Evolutionary conservation across 1,140 invertebrate species (phyloP).

Genomic region (Ganaspis sp.): DNA sequence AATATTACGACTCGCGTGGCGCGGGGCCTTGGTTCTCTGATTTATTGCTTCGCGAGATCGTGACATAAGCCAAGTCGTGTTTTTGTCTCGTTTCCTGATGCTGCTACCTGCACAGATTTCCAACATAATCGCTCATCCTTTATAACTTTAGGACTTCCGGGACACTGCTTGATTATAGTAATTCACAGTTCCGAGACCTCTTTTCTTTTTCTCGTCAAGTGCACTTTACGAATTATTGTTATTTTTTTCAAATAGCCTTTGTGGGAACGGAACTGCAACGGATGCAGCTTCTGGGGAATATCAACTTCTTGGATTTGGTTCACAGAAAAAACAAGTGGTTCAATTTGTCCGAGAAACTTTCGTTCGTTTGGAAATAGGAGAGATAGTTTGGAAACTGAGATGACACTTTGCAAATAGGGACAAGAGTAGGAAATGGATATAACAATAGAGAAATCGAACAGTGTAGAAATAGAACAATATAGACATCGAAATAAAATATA

Average conservation of each 20-base stretch:
- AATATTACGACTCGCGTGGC: conserved; percentile 75
- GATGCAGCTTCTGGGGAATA: neutral
- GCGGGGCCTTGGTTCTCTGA: conserved; percentile 64
- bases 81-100: conserved; percentile 38
- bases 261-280: neutral
- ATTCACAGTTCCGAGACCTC: neutral
- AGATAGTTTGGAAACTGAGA: too few species aligned
- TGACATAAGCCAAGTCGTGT: conserved; percentile 51
- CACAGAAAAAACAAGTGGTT: neutral
- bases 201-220: neutral
- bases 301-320: neutral
- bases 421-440: too few species aligned
- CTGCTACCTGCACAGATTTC: conserved; percentile 5
- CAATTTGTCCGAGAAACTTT: too few species aligned
- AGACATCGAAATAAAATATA: too few species aligned
- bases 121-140: conserved; percentile 14
- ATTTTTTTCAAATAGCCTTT: neutral
- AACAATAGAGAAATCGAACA: too few species aligned
- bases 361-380: too few species aligned
- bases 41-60: conserved; percentile 61
- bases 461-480: too few species aligned
- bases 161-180: conserved; percentile 30
- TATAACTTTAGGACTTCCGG: conserved; percentile 13
- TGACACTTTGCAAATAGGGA: too few species aligned
- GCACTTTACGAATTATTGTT: conserved; percentile 17